A percentile compares a stretch with the other conserved stretches of the same genome.
Conservation (phyloP, 2,888 invertebrate species). For the Philopedon plagiatum region DNA sequence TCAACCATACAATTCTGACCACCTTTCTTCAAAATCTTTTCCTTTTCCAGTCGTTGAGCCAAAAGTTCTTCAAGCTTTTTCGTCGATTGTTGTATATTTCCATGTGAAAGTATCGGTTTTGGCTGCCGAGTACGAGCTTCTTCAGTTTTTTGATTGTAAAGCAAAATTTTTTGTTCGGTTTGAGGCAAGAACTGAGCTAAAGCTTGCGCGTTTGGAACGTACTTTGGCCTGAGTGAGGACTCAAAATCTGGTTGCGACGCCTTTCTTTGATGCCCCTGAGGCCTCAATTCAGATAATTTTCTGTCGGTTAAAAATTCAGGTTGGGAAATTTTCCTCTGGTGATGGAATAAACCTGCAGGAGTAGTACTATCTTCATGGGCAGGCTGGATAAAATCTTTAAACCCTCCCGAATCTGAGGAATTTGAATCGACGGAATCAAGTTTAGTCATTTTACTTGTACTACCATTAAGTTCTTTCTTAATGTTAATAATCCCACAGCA, state of each 20-base stretch:
- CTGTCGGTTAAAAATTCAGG: slow-evolving; percentile 62
- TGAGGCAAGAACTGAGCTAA: slow-evolving; percentile 66
- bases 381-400: slow-evolving; percentile 68
- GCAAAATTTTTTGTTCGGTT: slow-evolving; percentile 62
- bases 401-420: slow-evolving; percentile 69
- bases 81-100: slow-evolving; percentile 68
- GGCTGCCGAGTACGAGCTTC: slow-evolving; percentile 58
- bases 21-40: slow-evolving; percentile 60
- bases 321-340: slow-evolving; percentile 65
- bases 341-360: slow-evolving; percentile 48
- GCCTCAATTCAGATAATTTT: slow-evolving; percentile 57
- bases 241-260: slow-evolving; percentile 63
- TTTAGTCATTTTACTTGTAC: slow-evolving; percentile 64
- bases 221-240: slow-evolving; percentile 58
- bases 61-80: slow-evolving; percentile 69
- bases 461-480: slow-evolving; percentile 63
- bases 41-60: slow-evolving; percentile 65
- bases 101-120: slow-evolving; percentile 62
- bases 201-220: slow-evolving; percentile 66
- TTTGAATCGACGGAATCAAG: slow-evolving; percentile 68
- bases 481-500: slow-evolving; percentile 68
- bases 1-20: slow-evolving; percentile 61
- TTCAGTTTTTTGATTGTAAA: slow-evolving; percentile 57
- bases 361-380: slow-evolving; percentile 52
- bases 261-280: slow-evolving; percentile 62